A percentile compares a stretch with the other conserved stretches of the same genome.
These are phyloP conservation scores for Dicyrtoma fusca DNA, from an alignment of 2,888 invertebrate species.

Conservation along the genomic window DNA sequence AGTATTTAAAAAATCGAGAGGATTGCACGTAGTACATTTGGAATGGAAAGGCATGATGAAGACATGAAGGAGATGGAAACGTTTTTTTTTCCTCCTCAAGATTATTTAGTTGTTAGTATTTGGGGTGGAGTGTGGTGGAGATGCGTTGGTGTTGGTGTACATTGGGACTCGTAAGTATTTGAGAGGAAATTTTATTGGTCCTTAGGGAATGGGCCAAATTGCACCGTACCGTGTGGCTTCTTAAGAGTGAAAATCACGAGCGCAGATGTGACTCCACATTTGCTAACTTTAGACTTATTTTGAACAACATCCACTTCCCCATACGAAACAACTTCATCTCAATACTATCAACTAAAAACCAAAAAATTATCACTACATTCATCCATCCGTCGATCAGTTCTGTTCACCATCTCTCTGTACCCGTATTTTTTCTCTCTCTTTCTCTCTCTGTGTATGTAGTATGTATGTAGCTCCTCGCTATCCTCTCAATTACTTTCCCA, in stretches of 20 bases:
- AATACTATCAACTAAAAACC: conserved; percentile 4
- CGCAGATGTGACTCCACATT: conserved; percentile 43
- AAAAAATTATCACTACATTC: conserved; percentile 13
- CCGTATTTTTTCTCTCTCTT: neutral
- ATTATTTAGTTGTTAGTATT: conserved; percentile 25
- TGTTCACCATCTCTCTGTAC: too few species aligned
- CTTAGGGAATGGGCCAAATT: conserved; percentile 50
- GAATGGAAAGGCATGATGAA: neutral
- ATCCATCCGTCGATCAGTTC: neutral
- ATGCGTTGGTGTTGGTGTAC: conserved; percentile 10
- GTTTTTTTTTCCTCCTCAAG: too few species aligned
- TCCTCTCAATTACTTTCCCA: neutral
- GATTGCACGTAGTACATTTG: neutral
- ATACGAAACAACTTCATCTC: conserved; percentile 1
- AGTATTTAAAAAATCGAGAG: too few species aligned
- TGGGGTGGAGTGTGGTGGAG: conserved; percentile 18
- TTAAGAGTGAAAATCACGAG: conserved; percentile 45
- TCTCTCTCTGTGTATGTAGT: neutral
- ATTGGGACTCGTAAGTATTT: conserved; percentile 30
- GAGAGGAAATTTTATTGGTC: conserved; percentile 53
- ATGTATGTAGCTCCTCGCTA: neutral
- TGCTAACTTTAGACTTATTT: conserved; percentile 32
- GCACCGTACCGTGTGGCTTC: conserved; percentile 39
- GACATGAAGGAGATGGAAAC: neutral
- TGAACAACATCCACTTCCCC: neutral